A percentile compares a stretch with the other conserved stretches of the same genome.
Evolutionary conservation across 2,113 vertebrate species (phyloP).

Genomic region (Gobio gobio): DNA sequence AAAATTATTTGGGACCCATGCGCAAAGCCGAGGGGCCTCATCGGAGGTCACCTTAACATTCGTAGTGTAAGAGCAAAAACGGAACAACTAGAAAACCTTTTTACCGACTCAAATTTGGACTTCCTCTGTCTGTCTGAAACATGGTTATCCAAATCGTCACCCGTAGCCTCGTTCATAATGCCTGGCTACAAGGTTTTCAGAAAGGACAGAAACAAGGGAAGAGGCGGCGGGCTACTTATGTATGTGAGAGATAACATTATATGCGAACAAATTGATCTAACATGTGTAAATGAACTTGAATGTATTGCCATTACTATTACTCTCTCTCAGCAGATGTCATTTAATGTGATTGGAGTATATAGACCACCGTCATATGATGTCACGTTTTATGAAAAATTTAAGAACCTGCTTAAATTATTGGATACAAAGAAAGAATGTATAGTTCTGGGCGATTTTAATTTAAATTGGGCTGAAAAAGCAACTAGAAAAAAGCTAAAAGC

Average conservation of each 20-base stretch:
- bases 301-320: slow-evolving; percentile 16
- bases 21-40: slow-evolving; percentile 29
- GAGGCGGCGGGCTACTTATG: slow-evolving; percentile 8
- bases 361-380: slow-evolving; percentile 29
- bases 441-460: background rate
- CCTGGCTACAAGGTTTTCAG: slow-evolving; percentile 24
- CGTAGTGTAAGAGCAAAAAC: slow-evolving; percentile 10
- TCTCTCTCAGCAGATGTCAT: slow-evolving; percentile 23
- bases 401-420: slow-evolving; percentile 16
- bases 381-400: slow-evolving; percentile 35
- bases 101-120: slow-evolving; percentile 8
- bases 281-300: background rate
- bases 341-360: slow-evolving; percentile 21
- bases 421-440: slow-evolving; percentile 27
- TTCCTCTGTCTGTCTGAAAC: slow-evolving; percentile 33
- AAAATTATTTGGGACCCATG: background rate
- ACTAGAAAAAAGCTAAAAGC: no score
- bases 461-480: slow-evolving; percentile 2
- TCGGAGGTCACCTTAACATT: slow-evolving; percentile 32
- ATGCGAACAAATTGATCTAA: slow-evolving; percentile 7
- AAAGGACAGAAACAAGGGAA: slow-evolving; percentile 24
- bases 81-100: slow-evolving; percentile 17
- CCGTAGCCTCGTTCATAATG: background rate
- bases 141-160: slow-evolving; percentile 15
- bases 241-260: slow-evolving; percentile 4